Conservation (phyloP, 53 echinoderm and acorn worm genomes). For the Astropecten irregularis region DNA sequence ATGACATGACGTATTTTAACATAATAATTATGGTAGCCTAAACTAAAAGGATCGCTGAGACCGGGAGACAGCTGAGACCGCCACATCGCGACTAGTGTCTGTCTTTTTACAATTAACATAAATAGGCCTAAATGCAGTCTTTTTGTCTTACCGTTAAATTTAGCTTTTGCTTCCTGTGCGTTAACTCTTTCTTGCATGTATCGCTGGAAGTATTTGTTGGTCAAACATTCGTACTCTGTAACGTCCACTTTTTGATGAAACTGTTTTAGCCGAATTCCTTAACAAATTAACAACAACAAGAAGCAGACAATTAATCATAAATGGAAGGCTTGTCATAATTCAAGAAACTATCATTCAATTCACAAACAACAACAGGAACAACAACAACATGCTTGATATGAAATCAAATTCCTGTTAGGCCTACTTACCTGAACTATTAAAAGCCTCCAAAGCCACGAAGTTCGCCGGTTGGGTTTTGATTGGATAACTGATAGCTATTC, state of each 20-base stretch:
- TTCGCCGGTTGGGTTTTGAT: constrained; percentile 35
- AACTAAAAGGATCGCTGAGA: no score
- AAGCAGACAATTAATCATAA: neutral
- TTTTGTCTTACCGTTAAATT: constrained; percentile 54
- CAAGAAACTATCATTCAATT: no score
- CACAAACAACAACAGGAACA: no score
- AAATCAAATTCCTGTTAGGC: no score
- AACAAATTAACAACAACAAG: neutral
- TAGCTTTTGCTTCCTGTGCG: constrained; percentile 62
- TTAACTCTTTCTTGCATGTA: constrained; percentile 56
- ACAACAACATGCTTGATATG: no score
- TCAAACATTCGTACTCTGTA: constrained; percentile 61
- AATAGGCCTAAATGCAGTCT: no score
- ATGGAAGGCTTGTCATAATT: no score
- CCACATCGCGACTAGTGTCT: no score
- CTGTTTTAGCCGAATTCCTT: constrained; percentile 8
- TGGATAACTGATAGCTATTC: constrained; percentile 32
- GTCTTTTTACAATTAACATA: no score
- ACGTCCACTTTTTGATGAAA: constrained; percentile 5
- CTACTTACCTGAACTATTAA: constrained; percentile 12
- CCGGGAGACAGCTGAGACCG: no score
- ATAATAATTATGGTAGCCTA: no score
- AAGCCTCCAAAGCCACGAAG: constrained; percentile 21
- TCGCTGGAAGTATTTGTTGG: constrained; percentile 65
- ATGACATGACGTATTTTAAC: no score